phyloP scores from a whole-genome alignment of 2,113 vertebrate genomes.

The Penelope pileata region DNA sequence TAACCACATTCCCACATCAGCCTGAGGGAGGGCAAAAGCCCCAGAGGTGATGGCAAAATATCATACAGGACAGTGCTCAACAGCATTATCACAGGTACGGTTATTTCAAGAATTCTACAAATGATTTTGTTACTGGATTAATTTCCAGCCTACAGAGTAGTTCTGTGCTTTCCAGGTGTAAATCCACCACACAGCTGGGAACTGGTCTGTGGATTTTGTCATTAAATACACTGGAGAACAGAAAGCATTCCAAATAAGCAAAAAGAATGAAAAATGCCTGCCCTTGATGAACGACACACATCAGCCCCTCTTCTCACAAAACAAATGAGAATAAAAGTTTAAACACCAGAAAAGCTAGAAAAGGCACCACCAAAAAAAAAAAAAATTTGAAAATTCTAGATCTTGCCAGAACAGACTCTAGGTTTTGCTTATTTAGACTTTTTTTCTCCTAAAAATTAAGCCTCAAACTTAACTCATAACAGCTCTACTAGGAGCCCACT shows the following conservation, averaged over 20 bases:
- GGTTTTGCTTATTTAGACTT: not conserved
- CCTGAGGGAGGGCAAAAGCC: not conserved
- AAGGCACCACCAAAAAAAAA: not conserved
- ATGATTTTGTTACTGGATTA: not conserved
- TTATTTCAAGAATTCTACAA: not conserved
- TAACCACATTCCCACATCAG: not conserved
- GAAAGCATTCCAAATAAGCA: conserved; percentile 36
- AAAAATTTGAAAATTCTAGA: rapidly evolving
- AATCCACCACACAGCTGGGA: not conserved
- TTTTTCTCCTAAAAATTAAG: not conserved
- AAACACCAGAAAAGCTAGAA: not conserved
- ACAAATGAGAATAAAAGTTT: not conserved
- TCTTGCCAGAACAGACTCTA: not conserved
- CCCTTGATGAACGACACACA: conserved; percentile 6
- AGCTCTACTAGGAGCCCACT: not conserved
- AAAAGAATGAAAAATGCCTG: conserved; percentile 23
- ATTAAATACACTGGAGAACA: conserved; percentile 23
- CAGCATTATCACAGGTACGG: not conserved
- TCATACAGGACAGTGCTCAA: not conserved
- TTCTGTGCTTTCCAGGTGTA: not conserved
- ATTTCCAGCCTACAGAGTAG: not conserved
- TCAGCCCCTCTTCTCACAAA: not conserved
- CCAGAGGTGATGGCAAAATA: not conserved
- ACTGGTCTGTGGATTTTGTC: conserved; percentile 5
- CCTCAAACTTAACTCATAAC: not conserved